Base-by-base conservation (phyloP, 2,888 invertebrate genomes). In the Aspidiotus rigidus region DNA sequence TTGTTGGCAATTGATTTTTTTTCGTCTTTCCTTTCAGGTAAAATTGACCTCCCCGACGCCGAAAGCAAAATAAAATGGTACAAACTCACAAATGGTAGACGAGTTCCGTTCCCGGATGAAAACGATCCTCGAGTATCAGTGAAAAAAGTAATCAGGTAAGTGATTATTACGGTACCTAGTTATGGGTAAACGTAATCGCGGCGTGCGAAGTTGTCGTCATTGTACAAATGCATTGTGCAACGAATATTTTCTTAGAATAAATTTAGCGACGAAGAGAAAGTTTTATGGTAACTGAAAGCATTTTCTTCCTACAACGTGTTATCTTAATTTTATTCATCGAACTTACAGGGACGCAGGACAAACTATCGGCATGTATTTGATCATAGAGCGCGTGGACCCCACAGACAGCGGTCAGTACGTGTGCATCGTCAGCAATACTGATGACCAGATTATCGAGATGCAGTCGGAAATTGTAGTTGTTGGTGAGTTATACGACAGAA, bases 381-480 rank as follows among this genome's bases (percentile, higher is more conserved):
- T 79, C 59, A 84, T 88, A 73, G 80, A 81, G 61, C 80, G 81
- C 41, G 82, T 87, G 62, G 78, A 81, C 56, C 78, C 80, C 40
- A 83, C 83, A 72, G 87, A 89, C 79, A 87, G 85, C 77, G 88
- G 88, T 59, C 82, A 83, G 66, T 89, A 88, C 76, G 82, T 83
- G 72, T 89, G 89, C 78, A 82, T 83, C 67, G 84, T 88, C 71
- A 86, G 84, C 78, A 88, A 81, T 73, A 78, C 79, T 71, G 79
- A 78, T 61, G 77, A 77, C 72, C 79, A 80, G 72, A 76, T 79
- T 67, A 64, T n/a, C 10, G 40, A 60, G 39, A 15, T 15, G 10
- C 8, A 80, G 81, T 11, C 54, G 10, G 17, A 60, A 60, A 60
- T 60, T 39, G n/a, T n/a, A n/a, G 8, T 10, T 8, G n/a, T 13